A percentile compares a stretch with the other conserved stretches of the same genome.
Evolutionary conservation across 2,113 vertebrate species (phyloP).

Genomic region (Lamprotornis superbus): DNA sequence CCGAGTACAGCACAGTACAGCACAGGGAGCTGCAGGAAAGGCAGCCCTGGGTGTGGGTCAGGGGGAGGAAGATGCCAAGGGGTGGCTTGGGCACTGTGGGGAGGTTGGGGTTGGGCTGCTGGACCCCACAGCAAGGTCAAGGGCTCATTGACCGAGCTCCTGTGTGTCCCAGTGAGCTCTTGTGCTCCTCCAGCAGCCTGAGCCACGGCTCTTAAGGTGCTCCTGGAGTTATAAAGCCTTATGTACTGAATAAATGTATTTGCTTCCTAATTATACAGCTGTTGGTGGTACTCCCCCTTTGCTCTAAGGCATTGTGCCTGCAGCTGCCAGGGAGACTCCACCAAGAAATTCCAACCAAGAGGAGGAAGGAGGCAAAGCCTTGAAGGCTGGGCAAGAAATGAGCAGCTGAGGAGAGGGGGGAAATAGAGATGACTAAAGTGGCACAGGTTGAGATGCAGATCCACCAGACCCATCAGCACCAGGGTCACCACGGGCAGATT

Average conservation of each 20-base stretch:
- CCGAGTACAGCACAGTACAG: rapidly evolving
- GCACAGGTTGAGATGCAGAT: background rate
- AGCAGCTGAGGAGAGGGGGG: background rate
- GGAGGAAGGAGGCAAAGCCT: background rate
- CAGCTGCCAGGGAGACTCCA: background rate
- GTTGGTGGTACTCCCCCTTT: background rate
- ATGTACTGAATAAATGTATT: slow-evolving; percentile 60
- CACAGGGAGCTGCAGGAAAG: background rate
- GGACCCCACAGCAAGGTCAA: background rate
- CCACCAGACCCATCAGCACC: background rate
- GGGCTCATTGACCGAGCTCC: background rate
- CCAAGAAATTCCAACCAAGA: background rate
- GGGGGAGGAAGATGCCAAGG: background rate
- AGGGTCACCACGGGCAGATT: rapidly evolving
- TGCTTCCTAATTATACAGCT: background rate
- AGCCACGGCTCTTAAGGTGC: background rate
- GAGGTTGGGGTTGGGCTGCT: rapidly evolving
- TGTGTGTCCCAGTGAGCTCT: background rate
- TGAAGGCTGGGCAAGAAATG: background rate
- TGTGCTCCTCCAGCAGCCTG: background rate
- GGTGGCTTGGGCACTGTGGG: background rate
- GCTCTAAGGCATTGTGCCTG: background rate
- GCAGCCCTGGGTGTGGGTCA: background rate
- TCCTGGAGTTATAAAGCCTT: slow-evolving; percentile 26
- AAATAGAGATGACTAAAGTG: rapidly evolving